Evolutionary conservation across 2,888 invertebrate species (phyloP).

Genomic region (Oscheius sp.): DNA sequence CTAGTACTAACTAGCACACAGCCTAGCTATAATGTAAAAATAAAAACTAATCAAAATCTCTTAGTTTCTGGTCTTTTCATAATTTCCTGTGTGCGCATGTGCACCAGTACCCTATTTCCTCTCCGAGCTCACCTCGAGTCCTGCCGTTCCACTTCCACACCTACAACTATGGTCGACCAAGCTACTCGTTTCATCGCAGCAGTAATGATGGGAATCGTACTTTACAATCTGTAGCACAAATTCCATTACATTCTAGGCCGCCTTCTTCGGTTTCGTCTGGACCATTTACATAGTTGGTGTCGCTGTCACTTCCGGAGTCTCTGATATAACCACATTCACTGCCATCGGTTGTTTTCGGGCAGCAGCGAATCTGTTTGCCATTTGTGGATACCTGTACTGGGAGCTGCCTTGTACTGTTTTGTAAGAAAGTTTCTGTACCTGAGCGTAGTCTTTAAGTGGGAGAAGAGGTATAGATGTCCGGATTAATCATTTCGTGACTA

Average conservation of each 20-base stretch:
- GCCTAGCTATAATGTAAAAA: no score
- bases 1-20: no score
- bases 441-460: not conserved
- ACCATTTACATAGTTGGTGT: not conserved
- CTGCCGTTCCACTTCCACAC: no score
- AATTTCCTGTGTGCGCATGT: no score
- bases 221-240: not conserved
- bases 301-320: not conserved
- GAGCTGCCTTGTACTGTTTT: conserved; percentile 4
- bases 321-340: not conserved
- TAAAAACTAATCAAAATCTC: no score
- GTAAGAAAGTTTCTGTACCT: not conserved
- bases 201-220: conserved; percentile 6
- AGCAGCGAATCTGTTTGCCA: conserved; percentile 21
- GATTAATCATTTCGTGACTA: conserved; percentile 7
- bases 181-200: not conserved
- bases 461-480: not conserved
- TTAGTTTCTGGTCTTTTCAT: no score
- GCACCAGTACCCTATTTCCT: no score
- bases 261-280: not conserved
- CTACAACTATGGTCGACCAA: no score
- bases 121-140: no score
- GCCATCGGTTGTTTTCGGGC: not conserved
- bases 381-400: conserved; percentile 18
- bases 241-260: not conserved